phyloP scores from a whole-genome alignment of 1,140 invertebrate species.

The Artemia franciscana region DNA sequence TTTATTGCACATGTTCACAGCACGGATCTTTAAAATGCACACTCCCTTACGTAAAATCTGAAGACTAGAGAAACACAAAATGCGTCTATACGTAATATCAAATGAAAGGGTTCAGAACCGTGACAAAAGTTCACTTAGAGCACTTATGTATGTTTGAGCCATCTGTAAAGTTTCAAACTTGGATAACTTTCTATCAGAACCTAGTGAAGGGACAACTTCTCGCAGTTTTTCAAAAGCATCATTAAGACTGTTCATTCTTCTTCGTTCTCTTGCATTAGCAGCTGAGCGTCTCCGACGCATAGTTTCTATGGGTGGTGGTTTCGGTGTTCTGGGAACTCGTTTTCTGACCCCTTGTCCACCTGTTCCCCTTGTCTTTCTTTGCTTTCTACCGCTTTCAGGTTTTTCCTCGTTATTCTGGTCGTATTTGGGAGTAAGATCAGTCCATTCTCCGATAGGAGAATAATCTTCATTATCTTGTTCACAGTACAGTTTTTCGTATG shows the following conservation, averaged over 20 bases:
- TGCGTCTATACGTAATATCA: too few species aligned
- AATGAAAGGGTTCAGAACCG: too few species aligned
- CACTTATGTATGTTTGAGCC: conserved; percentile 60
- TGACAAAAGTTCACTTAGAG: conserved; percentile 34
- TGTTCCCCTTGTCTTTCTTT: background rate
- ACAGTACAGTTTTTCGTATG: background rate
- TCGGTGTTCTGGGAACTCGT: background rate
- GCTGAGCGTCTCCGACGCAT: conserved; percentile 59
- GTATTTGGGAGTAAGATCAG: background rate
- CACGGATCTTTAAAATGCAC: too few species aligned
- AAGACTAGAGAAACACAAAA: too few species aligned
- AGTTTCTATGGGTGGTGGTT: background rate
- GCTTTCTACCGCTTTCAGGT: background rate
- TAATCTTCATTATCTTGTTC: background rate
- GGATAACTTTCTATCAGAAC: conserved; percentile 50
- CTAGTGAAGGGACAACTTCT: conserved; percentile 50
- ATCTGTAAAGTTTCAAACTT: conserved; percentile 73
- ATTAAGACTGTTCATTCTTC: conserved; percentile 57
- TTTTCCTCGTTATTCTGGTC: background rate
- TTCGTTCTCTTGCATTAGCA: conserved; percentile 60
- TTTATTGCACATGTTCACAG: too few species aligned
- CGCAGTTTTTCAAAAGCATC: conserved; percentile 53
- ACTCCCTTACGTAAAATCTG: too few species aligned
- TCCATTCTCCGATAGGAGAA: background rate
- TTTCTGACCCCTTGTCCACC: background rate